These are phyloP conservation scores for Cydia fagiglandana DNA, from an alignment of 1,140 invertebrate genomes.

Conservation along the genomic window DNA sequence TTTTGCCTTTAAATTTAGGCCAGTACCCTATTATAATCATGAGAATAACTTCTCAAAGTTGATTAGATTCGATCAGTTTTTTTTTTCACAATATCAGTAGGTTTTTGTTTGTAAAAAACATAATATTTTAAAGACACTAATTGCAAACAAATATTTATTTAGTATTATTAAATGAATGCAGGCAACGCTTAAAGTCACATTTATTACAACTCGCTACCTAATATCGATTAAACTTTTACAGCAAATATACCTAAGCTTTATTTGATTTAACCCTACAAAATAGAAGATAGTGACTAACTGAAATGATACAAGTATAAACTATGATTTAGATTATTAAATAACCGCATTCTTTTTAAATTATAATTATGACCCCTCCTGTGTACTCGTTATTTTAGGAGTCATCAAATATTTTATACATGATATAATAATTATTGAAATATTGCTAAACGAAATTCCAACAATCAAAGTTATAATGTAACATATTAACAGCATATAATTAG, in stretches of 20 bases:
- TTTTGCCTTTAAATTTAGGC: background rate
- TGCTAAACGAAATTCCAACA: slow-evolving; percentile 10
- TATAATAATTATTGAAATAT: slow-evolving; percentile 7
- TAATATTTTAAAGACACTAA: background rate
- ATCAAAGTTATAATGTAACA: slow-evolving; percentile 34
- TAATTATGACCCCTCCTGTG: background rate
- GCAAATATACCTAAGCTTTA: slow-evolving; percentile 40
- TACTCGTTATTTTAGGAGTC: background rate
- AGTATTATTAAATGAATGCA: slow-evolving; percentile 4
- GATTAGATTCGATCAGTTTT: background rate
- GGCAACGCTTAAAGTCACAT: slow-evolving; percentile 72
- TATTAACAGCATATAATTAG: slow-evolving; percentile 49
- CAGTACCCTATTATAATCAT: background rate
- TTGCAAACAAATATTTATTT: slow-evolving; percentile 31
- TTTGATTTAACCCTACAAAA: slow-evolving; percentile 19
- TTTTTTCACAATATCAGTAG: background rate
- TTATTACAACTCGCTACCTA: slow-evolving; percentile 63
- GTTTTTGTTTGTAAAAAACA: background rate
- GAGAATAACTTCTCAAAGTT: too few relatives aligned
- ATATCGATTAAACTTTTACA: slow-evolving; percentile 54
- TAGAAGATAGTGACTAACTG: slow-evolving; percentile 26
- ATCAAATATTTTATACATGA: background rate
- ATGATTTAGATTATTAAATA: slow-evolving; percentile 11
- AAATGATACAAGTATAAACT: background rate
- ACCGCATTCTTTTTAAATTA: slow-evolving; percentile 12